A percentile compares a stretch with the other conserved stretches of the same genome.
phyloP scores from a whole-genome alignment of 2,888 invertebrate species.

The Deilephila porcellus region DNA sequence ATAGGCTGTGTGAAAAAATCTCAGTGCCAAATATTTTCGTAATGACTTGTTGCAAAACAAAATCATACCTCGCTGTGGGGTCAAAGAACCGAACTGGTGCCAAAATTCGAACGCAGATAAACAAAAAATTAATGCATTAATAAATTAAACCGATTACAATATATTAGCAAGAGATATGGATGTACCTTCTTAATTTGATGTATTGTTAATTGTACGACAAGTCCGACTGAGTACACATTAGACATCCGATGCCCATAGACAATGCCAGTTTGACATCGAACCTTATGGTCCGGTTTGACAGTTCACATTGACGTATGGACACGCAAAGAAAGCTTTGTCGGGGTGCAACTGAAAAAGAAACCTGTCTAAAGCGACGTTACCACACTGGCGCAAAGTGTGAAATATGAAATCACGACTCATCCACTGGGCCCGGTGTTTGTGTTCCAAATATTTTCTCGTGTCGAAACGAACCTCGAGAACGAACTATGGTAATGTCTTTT shows the following conservation, averaged over 20 bases:
- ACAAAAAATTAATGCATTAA: constrained; percentile 76
- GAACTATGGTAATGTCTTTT: constrained; percentile 62
- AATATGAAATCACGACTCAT: constrained; percentile 84
- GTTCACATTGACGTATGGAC: constrained; percentile 34
- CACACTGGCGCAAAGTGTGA: constrained; percentile 80
- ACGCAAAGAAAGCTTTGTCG: constrained; percentile 37
- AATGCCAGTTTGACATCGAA: constrained; percentile 37
- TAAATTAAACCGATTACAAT: constrained; percentile 68
- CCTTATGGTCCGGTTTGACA: constrained; percentile 24
- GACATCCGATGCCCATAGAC: constrained; percentile 41
- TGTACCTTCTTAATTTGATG: constrained; percentile 52
- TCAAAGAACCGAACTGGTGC: constrained; percentile 63
- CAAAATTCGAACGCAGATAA: constrained; percentile 22
- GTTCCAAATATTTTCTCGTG: constrained; percentile 80
- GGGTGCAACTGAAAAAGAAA: constrained; percentile 69
- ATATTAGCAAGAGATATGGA: constrained; percentile 18
- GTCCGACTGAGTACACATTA: constrained; percentile 45
- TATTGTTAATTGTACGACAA: constrained; percentile 49
- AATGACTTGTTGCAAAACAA: constrained; percentile 4
- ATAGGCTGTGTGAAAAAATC: not conserved
- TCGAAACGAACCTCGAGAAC: constrained; percentile 73
- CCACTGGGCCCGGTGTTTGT: constrained; percentile 78
- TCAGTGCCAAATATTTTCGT: constrained; percentile 13
- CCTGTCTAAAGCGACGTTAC: constrained; percentile 73
- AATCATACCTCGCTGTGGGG: constrained; percentile 50